Conservation (phyloP, 2,797 vertebrate genomes). For the Pangasius larnaudii region DNA sequence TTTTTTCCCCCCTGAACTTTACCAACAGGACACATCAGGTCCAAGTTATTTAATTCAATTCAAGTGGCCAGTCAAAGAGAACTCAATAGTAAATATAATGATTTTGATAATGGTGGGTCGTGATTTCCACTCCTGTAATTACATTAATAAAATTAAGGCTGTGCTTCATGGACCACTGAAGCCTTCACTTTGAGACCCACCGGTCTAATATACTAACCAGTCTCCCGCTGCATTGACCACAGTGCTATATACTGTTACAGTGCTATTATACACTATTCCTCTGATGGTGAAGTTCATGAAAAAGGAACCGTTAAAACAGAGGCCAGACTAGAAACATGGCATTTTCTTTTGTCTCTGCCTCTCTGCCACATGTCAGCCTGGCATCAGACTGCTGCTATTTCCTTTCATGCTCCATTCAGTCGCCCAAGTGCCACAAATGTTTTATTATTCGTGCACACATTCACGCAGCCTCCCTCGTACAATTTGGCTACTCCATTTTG, state of each 20-base stretch:
- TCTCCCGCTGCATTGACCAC: background rate
- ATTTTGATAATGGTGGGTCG: background rate
- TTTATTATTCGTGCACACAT: slow-evolving; percentile 56
- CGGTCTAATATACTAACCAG: background rate
- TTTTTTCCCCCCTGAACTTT: background rate
- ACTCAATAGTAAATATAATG: background rate
- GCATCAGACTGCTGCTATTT: slow-evolving; percentile 46
- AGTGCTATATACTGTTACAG: background rate
- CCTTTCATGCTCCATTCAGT: slow-evolving; percentile 50
- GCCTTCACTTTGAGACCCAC: background rate
- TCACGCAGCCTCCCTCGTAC: slow-evolving; percentile 50
- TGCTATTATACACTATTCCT: background rate
- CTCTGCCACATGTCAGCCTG: slow-evolving; percentile 51
- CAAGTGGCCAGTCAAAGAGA: slow-evolving; percentile 4
- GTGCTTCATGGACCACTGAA: background rate
- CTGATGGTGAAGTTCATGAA: background rate
- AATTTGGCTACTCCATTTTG: slow-evolving; percentile 56
- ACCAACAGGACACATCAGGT: background rate
- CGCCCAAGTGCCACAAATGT: slow-evolving; percentile 53
- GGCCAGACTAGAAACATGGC: slow-evolving; percentile 41
- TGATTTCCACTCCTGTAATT: background rate
- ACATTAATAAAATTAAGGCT: background rate
- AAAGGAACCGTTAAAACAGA: slow-evolving; percentile 31
- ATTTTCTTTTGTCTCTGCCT: slow-evolving; percentile 35
- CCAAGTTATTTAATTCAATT: background rate